Percentiles rank a stretch among this genome's conserved stretches.
Conservation (phyloP, 2,113 vertebrate genomes). For the Amia ocellicauda region DNA sequence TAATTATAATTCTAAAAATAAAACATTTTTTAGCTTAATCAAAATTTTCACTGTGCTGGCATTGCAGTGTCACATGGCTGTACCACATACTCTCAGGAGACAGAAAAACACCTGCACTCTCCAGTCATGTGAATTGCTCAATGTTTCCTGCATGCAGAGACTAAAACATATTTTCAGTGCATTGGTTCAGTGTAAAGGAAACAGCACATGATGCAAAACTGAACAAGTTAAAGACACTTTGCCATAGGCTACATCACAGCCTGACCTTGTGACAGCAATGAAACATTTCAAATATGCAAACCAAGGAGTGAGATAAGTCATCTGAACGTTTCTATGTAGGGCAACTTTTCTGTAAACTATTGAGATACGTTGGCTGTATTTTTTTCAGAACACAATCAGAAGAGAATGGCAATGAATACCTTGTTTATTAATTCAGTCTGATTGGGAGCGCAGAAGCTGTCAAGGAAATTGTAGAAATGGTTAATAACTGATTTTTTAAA, state of each 20-base stretch:
- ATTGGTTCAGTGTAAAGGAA: background rate
- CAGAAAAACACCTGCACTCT: constrained; percentile 9
- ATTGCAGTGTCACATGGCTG: background rate
- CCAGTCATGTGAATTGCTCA: background rate
- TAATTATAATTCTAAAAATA: too few relatives aligned
- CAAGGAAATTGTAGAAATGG: too few relatives aligned
- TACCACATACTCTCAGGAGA: background rate
- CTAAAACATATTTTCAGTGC: constrained; percentile 42
- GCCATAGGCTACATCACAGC: constrained; percentile 51
- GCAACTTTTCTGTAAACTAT: too few relatives aligned
- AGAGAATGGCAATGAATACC: too few relatives aligned
- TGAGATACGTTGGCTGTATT: too few relatives aligned
- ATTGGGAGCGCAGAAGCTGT: too few relatives aligned
- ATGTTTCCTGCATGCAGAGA: background rate
- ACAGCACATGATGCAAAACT: constrained; percentile 21
- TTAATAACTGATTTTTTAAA: too few relatives aligned
- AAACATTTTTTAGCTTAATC: too few relatives aligned
- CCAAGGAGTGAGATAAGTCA: constrained; percentile 1
- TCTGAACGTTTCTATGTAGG: too few relatives aligned
- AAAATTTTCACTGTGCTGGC: too few relatives aligned
- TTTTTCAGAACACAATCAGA: too few relatives aligned
- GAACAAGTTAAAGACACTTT: constrained; percentile 51
- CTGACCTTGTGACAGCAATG: constrained; percentile 48
- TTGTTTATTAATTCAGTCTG: too few relatives aligned
- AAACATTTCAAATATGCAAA: constrained; percentile 14